phyloP scores from a whole-genome alignment of 2,797 vertebrate species.

The Leontopithecus rosalia region DNA sequence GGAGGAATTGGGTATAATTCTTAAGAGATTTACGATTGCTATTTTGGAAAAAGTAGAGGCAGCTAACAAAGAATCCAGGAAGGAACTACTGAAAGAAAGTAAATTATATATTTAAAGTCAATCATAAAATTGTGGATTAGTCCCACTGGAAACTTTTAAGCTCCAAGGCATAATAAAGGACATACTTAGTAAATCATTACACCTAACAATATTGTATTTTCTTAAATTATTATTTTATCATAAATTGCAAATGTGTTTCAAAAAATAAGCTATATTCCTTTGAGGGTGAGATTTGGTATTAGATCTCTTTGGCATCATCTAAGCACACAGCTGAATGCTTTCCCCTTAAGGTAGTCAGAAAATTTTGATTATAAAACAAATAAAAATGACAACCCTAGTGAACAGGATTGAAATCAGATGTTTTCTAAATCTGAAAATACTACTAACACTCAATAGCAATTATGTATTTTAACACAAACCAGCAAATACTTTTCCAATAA shows the following conservation, averaged over 20 bases:
- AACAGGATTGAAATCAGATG: neutral
- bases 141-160: neutral
- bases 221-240: conserved; percentile 2
- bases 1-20: neutral
- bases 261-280: neutral
- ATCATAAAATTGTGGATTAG: neutral
- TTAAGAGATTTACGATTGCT: neutral
- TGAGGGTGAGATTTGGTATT: neutral
- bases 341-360: neutral
- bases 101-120: neutral
- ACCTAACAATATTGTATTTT: neutral
- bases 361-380: conserved; percentile 3
- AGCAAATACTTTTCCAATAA: neutral
- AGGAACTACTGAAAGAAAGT: neutral
- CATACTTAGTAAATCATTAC: neutral
- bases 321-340: neutral
- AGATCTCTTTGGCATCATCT: neutral
- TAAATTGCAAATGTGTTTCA: neutral
- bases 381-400: neutral
- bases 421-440: neutral
- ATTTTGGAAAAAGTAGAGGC: neutral
- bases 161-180: neutral
- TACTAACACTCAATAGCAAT: neutral
- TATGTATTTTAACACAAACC: neutral
- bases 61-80: neutral